A percentile compares a stretch with the other conserved stretches of the same genome.
phyloP scores from a whole-genome alignment of 2,797 vertebrate species.

The Enteromius viviparus region DNA sequence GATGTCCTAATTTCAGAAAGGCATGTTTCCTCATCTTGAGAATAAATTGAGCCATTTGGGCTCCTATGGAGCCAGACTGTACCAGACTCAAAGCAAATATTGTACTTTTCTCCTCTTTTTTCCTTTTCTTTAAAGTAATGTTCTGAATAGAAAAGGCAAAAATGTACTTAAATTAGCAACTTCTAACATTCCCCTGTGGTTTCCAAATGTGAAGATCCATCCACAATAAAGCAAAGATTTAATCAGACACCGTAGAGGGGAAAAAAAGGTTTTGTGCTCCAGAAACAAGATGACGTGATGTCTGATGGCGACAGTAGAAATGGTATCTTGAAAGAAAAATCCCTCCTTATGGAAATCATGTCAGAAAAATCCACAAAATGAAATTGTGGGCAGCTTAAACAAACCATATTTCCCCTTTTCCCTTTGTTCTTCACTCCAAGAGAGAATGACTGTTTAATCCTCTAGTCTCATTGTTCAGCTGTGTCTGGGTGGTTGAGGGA shows the following conservation, averaged over 20 bases:
- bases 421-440: constrained; percentile 66
- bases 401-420: constrained; percentile 57
- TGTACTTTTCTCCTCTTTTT: constrained; percentile 47
- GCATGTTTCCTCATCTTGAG: constrained; percentile 63
- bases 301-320: constrained; percentile 72
- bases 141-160: constrained; percentile 68
- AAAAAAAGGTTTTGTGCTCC: constrained; percentile 59
- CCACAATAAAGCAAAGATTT: constrained; percentile 74
- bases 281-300: constrained; percentile 77
- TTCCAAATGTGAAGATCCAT: constrained; percentile 75
- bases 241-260: constrained; percentile 66
- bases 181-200: constrained; percentile 72
- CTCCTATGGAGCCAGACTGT: constrained; percentile 68
- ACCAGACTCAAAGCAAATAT: constrained; percentile 67
- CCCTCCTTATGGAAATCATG: constrained; percentile 72
- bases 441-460: constrained; percentile 78
- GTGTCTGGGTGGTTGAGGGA: constrained; percentile 73
- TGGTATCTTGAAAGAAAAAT: constrained; percentile 73
- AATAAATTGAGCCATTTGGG: constrained; percentile 70
- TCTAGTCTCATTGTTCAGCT: constrained; percentile 74
- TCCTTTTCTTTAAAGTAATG: constrained; percentile 59
- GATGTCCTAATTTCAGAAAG: constrained; percentile 51
- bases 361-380: constrained; percentile 69
- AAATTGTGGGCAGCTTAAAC: constrained; percentile 60
- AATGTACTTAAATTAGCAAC: constrained; percentile 77